Base-by-base conservation (phyloP, 2,888 invertebrate genomes). In the Ormyrus nitidulus region DNA sequence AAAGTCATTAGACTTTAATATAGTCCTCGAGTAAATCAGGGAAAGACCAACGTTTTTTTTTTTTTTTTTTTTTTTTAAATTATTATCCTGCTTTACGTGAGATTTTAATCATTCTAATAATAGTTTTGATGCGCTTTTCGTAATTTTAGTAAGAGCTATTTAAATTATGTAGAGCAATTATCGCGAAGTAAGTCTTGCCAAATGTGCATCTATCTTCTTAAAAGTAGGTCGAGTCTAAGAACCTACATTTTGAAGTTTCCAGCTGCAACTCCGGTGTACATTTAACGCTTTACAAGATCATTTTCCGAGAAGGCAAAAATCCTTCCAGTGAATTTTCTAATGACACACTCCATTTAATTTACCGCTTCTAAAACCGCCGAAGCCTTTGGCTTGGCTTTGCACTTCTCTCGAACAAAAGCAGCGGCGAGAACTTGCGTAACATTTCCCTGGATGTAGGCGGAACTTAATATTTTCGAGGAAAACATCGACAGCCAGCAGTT, bases 211-310 rank as follows among this genome's bases (percentile, higher is more conserved):
- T 49, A 48, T 70, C 58, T 56, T 59, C 34, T 49, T 6, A 59
- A 58, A 34, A 71, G 48, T 71, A 49, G 71, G 71, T 59, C 71
- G 59, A 70, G 49, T 48, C 49, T n/a, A 56, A 58, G 9, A 34
- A 34, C 19, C 59, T 48, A 48, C 48, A 70, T 58, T 44, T 58
- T 70, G 8, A 46, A 71, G 71, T 71, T 71, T 56, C 71, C 59
- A 71, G 51, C 71, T 71, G 11, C 13, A 59, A 71, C 49, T 71
- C 19, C 9, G 49, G 19, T 19, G 19, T 71, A 46, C 9, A 59
- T 71, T 59, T 71, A 56, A 71, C 59, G 11, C 59, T 10, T 44
- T 11, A 11, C 46, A 56, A 69, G 44, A 19, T 56, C 10, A 69
- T 56, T 64, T 34, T 4, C 34, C 10, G 53, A 53, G 56, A n/a